A percentile compares a stretch with the other conserved stretches of the same genome.
phyloP scores from a whole-genome alignment of 2,888 invertebrate genomes.

The Peribatodes rhomboidaria region DNA sequence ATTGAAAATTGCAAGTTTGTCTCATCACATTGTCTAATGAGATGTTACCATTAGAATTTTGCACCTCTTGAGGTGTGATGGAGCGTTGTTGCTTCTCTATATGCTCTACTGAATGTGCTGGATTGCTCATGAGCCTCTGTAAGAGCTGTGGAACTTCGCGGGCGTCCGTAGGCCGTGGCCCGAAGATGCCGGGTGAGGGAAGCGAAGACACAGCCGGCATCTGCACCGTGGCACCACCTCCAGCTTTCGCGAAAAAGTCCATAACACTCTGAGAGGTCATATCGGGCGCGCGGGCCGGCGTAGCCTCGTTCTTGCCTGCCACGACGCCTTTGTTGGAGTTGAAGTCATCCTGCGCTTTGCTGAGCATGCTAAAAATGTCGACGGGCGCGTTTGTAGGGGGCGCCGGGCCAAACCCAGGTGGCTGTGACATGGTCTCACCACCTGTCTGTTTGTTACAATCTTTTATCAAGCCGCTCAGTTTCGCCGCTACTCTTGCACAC shows the following conservation, averaged over 20 bases:
- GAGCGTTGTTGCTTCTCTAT: slow-evolving; percentile 95
- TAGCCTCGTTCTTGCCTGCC: slow-evolving; percentile 71
- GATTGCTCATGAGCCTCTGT: slow-evolving; percentile 93
- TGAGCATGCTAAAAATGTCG: slow-evolving; percentile 94
- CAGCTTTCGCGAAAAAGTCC: slow-evolving; percentile 94
- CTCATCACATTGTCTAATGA: slow-evolving; percentile 51
- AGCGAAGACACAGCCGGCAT: slow-evolving; percentile 84
- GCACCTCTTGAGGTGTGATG: slow-evolving; percentile 89
- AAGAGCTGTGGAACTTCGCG: slow-evolving; percentile 89
- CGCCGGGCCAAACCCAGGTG: slow-evolving; percentile 67
- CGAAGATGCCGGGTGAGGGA: slow-evolving; percentile 81
- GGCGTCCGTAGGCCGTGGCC: slow-evolving; percentile 79
- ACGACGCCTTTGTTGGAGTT: slow-evolving; percentile 87
- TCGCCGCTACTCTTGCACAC: slow-evolving; percentile 92
- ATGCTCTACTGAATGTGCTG: slow-evolving; percentile 94
- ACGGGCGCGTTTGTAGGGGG: slow-evolving; percentile 80
- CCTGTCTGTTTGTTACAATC: slow-evolving; percentile 81
- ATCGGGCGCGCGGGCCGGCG: slow-evolving; percentile 87
- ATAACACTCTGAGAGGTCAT: slow-evolving; percentile 94
- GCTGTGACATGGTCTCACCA: slow-evolving; percentile 75
- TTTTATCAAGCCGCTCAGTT: slow-evolving; percentile 91
- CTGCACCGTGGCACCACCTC: slow-evolving; percentile 83
- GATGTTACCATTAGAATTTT: slow-evolving; percentile 71
- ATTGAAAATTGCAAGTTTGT: slow-evolving; percentile 70
- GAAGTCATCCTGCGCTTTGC: slow-evolving; percentile 95